Conservation (phyloP, 1,140 invertebrate species). For the Holotrichia oblita region DNA sequence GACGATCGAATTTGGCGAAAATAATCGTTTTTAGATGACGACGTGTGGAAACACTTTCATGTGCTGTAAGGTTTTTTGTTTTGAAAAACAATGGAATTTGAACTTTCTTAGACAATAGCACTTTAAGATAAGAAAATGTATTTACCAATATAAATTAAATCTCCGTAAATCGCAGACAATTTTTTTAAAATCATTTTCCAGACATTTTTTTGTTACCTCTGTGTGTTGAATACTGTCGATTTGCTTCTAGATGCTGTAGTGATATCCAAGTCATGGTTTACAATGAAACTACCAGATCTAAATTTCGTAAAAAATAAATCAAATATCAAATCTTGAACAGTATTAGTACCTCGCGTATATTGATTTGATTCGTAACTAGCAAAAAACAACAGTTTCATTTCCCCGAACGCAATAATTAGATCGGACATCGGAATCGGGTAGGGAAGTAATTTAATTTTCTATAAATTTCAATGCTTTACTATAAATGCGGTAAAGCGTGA, state of each 20-base stretch:
- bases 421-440: constrained; percentile 21
- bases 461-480: constrained; percentile 29
- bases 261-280: no score
- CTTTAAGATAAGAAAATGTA: no score
- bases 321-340: no score
- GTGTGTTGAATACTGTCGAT: no score
- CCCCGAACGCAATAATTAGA: constrained; percentile 25
- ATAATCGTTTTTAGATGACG: constrained; percentile 31
- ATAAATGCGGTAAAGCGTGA: constrained; percentile 39
- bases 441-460: constrained; percentile 22
- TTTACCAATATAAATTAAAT: no score
- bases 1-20: constrained; percentile 28
- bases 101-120: no score
- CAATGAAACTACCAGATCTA: no score
- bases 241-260: no score
- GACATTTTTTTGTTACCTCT: no score
- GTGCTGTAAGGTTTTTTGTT: not conserved
- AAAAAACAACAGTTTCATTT: not conserved
- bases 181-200: no score
- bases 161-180: not conserved
- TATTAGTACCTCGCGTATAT: not conserved
- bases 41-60: constrained; percentile 29
- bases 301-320: no score
- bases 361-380: not conserved
- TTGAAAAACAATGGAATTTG: not conserved